phyloP scores from a whole-genome alignment of 1,140 invertebrate species.

The Drosophila fuyamai region DNA sequence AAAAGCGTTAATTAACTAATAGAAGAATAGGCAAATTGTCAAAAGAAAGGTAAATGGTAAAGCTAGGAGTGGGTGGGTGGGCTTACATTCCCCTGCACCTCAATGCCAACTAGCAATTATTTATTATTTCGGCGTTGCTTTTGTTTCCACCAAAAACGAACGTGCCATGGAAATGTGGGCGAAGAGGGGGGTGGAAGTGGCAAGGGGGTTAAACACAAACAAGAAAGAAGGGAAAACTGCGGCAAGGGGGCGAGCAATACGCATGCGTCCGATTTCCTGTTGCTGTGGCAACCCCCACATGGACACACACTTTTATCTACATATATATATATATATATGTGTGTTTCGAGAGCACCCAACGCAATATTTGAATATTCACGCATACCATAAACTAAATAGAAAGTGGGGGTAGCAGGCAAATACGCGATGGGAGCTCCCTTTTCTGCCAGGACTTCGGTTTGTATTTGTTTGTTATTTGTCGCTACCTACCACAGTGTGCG shows the following conservation, averaged over 20 bases:
- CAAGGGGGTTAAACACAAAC: slow-evolving; percentile 38
- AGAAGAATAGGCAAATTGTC: slow-evolving; percentile 39
- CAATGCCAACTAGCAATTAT: slow-evolving; percentile 81
- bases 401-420: slow-evolving; percentile 44
- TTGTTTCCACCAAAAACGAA: slow-evolving; percentile 59
- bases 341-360: slow-evolving; percentile 20
- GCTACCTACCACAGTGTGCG: slow-evolving; percentile 52
- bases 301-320: slow-evolving; percentile 39
- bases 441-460: slow-evolving; percentile 58
- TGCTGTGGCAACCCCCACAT: slow-evolving; percentile 78
- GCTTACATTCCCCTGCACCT: slow-evolving; percentile 56
- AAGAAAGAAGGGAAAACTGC: slow-evolving; percentile 47
- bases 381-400: slow-evolving; percentile 76
- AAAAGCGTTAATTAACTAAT: slow-evolving; percentile 70
- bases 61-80: neutral
- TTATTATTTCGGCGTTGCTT: slow-evolving; percentile 81
- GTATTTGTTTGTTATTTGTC: slow-evolving; percentile 78
- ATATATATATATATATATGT: slow-evolving; percentile 23
- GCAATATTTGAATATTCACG: slow-evolving; percentile 77
- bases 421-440: slow-evolving; percentile 65
- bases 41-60: slow-evolving; percentile 30
- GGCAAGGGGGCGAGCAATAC: slow-evolving; percentile 48
- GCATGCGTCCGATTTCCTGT: slow-evolving; percentile 81
- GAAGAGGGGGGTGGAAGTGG: slow-evolving; percentile 11
- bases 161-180: slow-evolving; percentile 35